These are phyloP conservation scores for Drosophila antonietae DNA, from an alignment of 2,888 invertebrate species.

Conservation along the genomic window DNA sequence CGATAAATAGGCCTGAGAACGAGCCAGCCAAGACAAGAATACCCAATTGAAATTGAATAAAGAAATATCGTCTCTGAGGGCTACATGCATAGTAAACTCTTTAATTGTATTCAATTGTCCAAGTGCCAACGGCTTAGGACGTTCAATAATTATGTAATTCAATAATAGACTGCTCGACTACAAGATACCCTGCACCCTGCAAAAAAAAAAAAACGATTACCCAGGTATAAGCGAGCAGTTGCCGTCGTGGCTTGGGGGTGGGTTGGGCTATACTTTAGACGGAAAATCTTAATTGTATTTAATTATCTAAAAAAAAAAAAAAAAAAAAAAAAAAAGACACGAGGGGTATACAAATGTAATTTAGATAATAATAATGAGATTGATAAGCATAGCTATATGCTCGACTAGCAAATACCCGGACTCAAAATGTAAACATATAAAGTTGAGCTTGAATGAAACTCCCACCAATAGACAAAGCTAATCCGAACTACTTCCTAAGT, in stretches of 20 bases:
- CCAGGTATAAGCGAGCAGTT: too few relatives aligned
- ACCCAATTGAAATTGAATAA: slow-evolving; percentile 5
- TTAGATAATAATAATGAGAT: fast-evolving
- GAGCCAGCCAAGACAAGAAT: slow-evolving; percentile 1
- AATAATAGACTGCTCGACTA: too few relatives aligned
- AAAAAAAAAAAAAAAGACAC: too few relatives aligned
- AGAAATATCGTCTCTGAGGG: background rate
- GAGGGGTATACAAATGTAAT: background rate
- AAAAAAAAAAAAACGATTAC: too few relatives aligned
- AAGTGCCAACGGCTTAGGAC: background rate
- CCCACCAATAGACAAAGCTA: too few relatives aligned
- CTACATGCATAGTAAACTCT: background rate
- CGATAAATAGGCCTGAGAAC: slow-evolving; percentile 1
- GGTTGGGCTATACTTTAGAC: too few relatives aligned
- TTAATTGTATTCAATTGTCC: slow-evolving; percentile 1
- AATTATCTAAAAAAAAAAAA: too few relatives aligned
- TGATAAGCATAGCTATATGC: background rate
- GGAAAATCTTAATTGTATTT: too few relatives aligned
- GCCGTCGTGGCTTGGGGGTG: too few relatives aligned
- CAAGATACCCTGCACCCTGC: too few relatives aligned
- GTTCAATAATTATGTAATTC: background rate
- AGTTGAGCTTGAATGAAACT: background rate
- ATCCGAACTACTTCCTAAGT: too few relatives aligned
- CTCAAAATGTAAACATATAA: background rate
- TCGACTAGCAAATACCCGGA: background rate